A percentile compares a stretch with the other conserved stretches of the same genome.
phyloP scores from a whole-genome alignment of 2,888 invertebrate genomes.

The Brenthis daphne region DNA sequence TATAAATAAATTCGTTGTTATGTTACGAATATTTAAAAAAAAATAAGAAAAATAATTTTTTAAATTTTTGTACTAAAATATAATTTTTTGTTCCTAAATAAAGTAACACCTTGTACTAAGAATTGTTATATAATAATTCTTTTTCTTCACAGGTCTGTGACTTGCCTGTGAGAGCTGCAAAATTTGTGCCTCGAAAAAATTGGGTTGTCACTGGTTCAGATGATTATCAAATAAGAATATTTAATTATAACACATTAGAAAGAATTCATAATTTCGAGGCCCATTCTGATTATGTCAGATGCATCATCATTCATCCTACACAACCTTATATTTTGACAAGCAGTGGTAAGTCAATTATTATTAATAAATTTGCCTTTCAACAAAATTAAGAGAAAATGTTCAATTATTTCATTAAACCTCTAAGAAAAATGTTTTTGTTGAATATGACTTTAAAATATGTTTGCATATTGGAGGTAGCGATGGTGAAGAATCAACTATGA shows the following conservation, averaged over 20 bases:
- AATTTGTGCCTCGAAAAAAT: slow-evolving; percentile 98
- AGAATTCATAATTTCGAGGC: slow-evolving; percentile 98
- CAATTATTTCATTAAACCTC: too few species aligned
- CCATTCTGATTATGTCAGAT: slow-evolving; percentile 98
- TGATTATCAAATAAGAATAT: slow-evolving; percentile 96
- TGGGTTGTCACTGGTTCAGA: slow-evolving; percentile 99
- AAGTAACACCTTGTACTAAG: background rate
- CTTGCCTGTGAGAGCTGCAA: slow-evolving; percentile 96
- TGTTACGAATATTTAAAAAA: too few species aligned
- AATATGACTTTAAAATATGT: too few species aligned
- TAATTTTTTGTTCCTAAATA: background rate
- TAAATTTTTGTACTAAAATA: background rate
- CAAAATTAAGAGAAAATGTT: background rate
- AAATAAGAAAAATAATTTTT: too few species aligned
- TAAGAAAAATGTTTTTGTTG: too few species aligned
- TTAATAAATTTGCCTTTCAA: background rate
- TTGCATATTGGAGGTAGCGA: too few species aligned
- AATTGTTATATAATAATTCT: background rate
- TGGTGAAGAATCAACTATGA: too few species aligned
- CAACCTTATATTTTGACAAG: slow-evolving; percentile 98
- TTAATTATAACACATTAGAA: slow-evolving; percentile 99
- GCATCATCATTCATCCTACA: slow-evolving; percentile 98
- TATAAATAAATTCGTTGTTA: too few species aligned
- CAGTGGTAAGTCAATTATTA: slow-evolving; percentile 86
- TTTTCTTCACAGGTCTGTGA: slow-evolving; percentile 92